Conservation (phyloP, 2,797 vertebrate genomes). For the Huso huso region DNA sequence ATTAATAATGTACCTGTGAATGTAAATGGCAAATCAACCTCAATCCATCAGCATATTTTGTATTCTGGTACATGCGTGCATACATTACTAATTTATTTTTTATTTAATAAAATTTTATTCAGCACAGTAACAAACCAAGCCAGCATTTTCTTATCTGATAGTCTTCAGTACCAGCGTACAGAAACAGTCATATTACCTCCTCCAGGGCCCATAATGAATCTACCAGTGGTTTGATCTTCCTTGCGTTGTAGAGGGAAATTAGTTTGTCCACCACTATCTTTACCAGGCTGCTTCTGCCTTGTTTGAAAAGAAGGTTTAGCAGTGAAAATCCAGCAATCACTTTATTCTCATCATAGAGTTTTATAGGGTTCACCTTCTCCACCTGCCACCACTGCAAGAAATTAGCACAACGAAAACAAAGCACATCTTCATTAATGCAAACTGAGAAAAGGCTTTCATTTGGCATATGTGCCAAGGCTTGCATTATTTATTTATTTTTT, state of each 20-base stretch:
- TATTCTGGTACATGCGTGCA: too few species aligned
- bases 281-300: slow-evolving; percentile 71
- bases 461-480: too few species aligned
- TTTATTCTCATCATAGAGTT: slow-evolving; percentile 97
- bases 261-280: slow-evolving; percentile 81
- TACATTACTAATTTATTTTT: too few species aligned
- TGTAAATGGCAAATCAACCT: too few species aligned
- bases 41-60: too few species aligned
- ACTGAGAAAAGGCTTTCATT: not conserved
- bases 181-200: slow-evolving; percentile 68
- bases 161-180: not conserved
- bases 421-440: not conserved
- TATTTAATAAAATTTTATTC: too few species aligned
- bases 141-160: too few species aligned
- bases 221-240: slow-evolving; percentile 92
- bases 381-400: slow-evolving; percentile 95
- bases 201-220: slow-evolving; percentile 97
- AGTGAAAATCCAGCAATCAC: slow-evolving; percentile 95
- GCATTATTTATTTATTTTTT: too few species aligned
- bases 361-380: slow-evolving; percentile 98
- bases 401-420: slow-evolving; percentile 4
- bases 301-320: slow-evolving; percentile 92
- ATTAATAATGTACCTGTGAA: too few species aligned
- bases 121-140: too few species aligned
- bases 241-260: slow-evolving; percentile 70